Conservation (phyloP, 2,113 vertebrate genomes). For the Xiphophorus maculatus region DNA sequence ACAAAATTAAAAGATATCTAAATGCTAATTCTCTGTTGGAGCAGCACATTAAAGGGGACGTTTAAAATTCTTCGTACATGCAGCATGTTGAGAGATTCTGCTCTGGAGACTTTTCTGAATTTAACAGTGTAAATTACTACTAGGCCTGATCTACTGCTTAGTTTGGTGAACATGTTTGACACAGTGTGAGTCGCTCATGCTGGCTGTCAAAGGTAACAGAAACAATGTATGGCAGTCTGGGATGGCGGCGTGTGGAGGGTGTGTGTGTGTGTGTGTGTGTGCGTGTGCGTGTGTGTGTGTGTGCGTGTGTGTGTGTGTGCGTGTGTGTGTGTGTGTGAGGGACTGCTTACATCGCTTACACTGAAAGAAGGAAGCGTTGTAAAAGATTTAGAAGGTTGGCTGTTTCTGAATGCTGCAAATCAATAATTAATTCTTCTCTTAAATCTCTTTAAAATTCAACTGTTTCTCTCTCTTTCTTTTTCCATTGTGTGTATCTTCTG, state of each 20-base stretch:
- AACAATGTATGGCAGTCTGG: constrained; percentile 32
- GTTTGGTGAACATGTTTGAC: constrained; percentile 36
- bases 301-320: no score
- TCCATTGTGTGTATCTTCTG: no score
- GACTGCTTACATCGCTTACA: constrained; percentile 11
- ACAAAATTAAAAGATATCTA: constrained; percentile 11
- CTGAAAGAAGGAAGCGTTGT: background rate
- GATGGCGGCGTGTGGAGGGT: background rate
- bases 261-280: no score
- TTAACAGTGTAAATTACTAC: constrained; percentile 38
- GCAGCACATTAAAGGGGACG: background rate
- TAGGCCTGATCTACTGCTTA: constrained; percentile 27
- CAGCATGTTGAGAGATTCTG: constrained; percentile 5
- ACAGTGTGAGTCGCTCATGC: constrained; percentile 45
- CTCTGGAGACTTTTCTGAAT: constrained; percentile 11
- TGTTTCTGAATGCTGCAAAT: background rate
- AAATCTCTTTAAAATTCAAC: background rate
- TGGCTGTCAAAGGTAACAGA: constrained; percentile 34
- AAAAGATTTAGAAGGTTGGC: background rate
- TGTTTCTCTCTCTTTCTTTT: no score
- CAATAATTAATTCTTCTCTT: background rate
- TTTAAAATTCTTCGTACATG: background rate
- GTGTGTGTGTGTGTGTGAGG: no score
- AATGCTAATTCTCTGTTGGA: background rate
- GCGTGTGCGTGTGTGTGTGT: no score